Evolutionary conservation across 2,113 vertebrate genomes (phyloP).

Genomic region (Garra rufa): DNA sequence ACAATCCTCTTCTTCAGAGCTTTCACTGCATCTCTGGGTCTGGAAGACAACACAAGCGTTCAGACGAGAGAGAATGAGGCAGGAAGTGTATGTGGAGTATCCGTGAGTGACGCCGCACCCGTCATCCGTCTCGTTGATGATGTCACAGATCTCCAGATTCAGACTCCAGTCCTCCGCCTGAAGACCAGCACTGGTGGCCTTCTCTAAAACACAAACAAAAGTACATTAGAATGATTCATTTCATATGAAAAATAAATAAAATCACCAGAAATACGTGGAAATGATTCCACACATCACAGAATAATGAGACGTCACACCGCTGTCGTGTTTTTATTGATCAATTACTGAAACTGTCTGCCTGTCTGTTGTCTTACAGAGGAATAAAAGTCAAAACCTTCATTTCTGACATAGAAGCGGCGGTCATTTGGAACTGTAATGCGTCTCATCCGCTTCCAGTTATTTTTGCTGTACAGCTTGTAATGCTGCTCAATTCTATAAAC

Average conservation of each 20-base stretch:
- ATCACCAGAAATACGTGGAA: neutral
- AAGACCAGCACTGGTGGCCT: slow-evolving; percentile 68
- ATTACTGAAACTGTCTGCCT: neutral
- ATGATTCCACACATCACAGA: neutral
- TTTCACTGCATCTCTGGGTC: slow-evolving; percentile 92
- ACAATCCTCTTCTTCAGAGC: slow-evolving; percentile 93
- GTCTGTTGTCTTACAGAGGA: neutral
- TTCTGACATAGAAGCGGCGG: neutral
- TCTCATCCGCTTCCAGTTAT: neutral
- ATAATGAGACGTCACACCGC: neutral
- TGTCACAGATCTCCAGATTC: slow-evolving; percentile 82
- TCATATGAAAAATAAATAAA: neutral
- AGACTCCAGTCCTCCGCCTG: slow-evolving; percentile 77
- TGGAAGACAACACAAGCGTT: slow-evolving; percentile 65
- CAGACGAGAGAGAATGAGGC: neutral
- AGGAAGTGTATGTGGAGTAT: too few species aligned
- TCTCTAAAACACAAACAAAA: slow-evolving; percentile 62
- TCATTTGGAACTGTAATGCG: neutral
- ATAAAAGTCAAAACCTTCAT: neutral
- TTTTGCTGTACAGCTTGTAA: neutral
- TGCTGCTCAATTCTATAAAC: neutral
- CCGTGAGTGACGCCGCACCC: slow-evolving; percentile 61
- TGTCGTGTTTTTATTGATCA: neutral
- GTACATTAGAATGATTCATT: fast-evolving
- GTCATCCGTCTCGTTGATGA: slow-evolving; percentile 79